Conservation (phyloP, 2,888 invertebrate genomes). For the Iselma pallidipennis region DNA sequence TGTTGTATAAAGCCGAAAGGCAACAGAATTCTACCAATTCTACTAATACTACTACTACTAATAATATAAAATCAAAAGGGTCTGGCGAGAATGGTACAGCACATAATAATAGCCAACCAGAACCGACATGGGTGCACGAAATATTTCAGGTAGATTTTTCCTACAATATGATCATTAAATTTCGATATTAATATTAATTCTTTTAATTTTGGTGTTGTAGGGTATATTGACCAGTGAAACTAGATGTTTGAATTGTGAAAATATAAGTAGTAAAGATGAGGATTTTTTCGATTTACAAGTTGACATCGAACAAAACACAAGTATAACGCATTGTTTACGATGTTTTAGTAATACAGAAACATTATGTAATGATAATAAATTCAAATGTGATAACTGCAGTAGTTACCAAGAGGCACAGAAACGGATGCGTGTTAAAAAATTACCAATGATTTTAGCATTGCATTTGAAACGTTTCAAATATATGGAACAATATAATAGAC, state of each 20-base stretch:
- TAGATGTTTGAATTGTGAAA: slow-evolving; percentile 98
- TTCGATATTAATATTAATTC: not conserved
- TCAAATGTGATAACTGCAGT: slow-evolving; percentile 99
- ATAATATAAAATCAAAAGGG: slow-evolving; percentile 61
- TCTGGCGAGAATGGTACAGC: slow-evolving; percentile 59
- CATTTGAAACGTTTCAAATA: slow-evolving; percentile 98
- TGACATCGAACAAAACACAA: slow-evolving; percentile 99
- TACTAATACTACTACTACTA: slow-evolving; percentile 57
- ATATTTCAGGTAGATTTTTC: slow-evolving; percentile 80
- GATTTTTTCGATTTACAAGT: slow-evolving; percentile 99
- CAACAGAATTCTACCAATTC: slow-evolving; percentile 69
- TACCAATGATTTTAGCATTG: slow-evolving; percentile 95
- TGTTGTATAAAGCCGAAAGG: slow-evolving; percentile 66
- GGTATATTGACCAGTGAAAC: slow-evolving; percentile 99
- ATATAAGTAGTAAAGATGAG: slow-evolving; percentile 99
- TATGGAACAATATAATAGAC: slow-evolving; percentile 97
- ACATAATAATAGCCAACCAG: slow-evolving; percentile 64
- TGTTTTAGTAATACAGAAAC: slow-evolving; percentile 99
- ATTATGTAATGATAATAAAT: slow-evolving; percentile 98
- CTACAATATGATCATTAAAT: not conserved
- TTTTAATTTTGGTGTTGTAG: slow-evolving; percentile 35
- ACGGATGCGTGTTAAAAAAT: slow-evolving; percentile 97
- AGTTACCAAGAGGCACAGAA: slow-evolving; percentile 99
- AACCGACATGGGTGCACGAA: slow-evolving; percentile 99
- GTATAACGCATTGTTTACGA: slow-evolving; percentile 96